Evolutionary conservation across 2,797 vertebrate genomes (phyloP).

Genomic region (Gadopsis marmoratus): DNA sequence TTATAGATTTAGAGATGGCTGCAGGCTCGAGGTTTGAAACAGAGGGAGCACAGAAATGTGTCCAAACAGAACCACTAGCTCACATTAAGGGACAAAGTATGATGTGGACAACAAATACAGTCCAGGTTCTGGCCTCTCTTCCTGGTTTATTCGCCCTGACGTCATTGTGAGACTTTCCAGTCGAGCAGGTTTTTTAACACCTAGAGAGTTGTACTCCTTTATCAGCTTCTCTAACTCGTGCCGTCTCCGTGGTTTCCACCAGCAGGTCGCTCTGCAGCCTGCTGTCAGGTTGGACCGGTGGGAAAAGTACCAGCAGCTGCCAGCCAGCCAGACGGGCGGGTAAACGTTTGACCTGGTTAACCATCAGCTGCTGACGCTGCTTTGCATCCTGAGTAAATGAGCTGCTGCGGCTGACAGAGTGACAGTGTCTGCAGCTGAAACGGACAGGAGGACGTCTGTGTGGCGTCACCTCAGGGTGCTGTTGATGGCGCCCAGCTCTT

Average conservation of each 20-base stretch:
- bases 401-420: not conserved
- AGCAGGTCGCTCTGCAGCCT: not conserved
- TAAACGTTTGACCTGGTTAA: conserved; percentile 4
- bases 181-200: not conserved
- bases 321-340: not conserved
- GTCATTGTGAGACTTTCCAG: not conserved
- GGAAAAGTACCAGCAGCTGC: conserved; percentile 26
- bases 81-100: no score
- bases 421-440: not conserved
- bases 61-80: no score
- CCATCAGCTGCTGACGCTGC: conserved; percentile 1
- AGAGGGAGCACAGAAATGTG: no score
- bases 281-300: not conserved
- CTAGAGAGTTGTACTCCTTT: not conserved
- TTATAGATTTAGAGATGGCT: no score
- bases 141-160: not conserved
- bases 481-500: conserved; percentile 95
- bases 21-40: no score
- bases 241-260: not conserved
- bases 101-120: no score
- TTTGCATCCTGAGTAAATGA: conserved; percentile 1
- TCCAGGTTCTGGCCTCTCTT: no score
- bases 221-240: not conserved
- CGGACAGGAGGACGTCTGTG: not conserved
- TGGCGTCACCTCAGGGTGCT: conserved; percentile 93